Evolutionary conservation across 2,797 vertebrate genomes (phyloP), one percentile per base, ranked within the genome.

Genomic region (Alca torda): DNA sequence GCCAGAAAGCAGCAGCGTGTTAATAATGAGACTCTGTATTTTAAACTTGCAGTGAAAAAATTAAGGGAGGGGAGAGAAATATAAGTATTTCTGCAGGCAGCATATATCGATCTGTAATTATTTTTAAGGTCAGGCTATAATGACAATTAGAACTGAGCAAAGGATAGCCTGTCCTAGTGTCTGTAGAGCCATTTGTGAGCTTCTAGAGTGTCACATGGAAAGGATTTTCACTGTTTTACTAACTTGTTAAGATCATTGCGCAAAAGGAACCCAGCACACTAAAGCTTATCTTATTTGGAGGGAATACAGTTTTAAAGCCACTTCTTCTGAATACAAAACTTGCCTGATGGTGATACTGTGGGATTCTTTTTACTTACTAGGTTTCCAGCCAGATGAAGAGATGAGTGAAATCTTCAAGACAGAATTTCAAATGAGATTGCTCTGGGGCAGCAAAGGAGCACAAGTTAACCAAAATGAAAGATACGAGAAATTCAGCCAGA

Each of bases 371-470:
- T 93, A 91, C 65, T 87, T 46, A 73, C 35, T 95, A 99, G 99
- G 98, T 87, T 99, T 99, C 97, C 97, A 98, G 80, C 98, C 98
- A 10, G 98, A 99, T 69, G 98, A 99, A 65, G 98, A 99, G 89
- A 98, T 99, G 98, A 98, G 98, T 74, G 99, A 99, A 97, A 98
- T 99, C 95, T 98, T 99, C 85, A 99, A 97, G 97, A 99, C 99
- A 4, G 99, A 99, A 98, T 99, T 99, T 97, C 99, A 99, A 97
- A 98, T 99, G 97, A 98, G 99, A 94, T 96, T 99, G 97, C 98
- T 99, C 11, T 99, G 99, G 99, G 99, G 99, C 87, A 99, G 99
- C 97, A 99, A 99, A 90, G 99, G 99, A 33, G 99, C 99, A 2
- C 95, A 98, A 9, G 99, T 99, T 86, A 99, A 99, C 97, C 99